Base-by-base conservation (phyloP, 2,888 invertebrate genomes). In the Cyclophora punctaria region DNA sequence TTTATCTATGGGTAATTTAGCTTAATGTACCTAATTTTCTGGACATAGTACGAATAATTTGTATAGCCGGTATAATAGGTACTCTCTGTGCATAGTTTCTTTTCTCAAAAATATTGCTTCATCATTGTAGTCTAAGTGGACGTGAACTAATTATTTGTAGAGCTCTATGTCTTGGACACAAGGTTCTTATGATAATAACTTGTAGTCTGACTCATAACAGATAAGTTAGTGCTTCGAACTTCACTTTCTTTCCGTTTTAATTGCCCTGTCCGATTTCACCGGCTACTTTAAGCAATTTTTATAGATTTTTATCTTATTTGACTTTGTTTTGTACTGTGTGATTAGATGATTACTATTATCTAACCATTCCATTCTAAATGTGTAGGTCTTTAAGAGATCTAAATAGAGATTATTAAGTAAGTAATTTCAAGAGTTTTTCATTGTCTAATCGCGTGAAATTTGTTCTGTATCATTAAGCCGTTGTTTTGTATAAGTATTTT, bases 101-200 rank as follows among this genome's bases (percentile, higher is more conserved):
- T 62, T 54, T 59, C 46, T 45, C 57, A 57, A 58, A 59, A 56
- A 62, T 63, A 63, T 58, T 53, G 58, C 58, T 66, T 55, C 48
- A 49, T 52, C 51, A 56, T 60, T 51, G 53, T 64, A 66, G 60
- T 60, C 55, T 62, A 48, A 49, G 46, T 55, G 58, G 49, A 46
- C 45, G 35, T 34, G 7, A 3, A 44, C 34, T 37, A 47, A 35
- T 40, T 7, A 47, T 51, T 48, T 57, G 44, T 50, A 53, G 52
- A 53, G 48, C 3, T 46, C 41, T 46, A 48, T 41, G 7, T 3
- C 35, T 46, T 43, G 2, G 33, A 35, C 40, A 34, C 7, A 44
- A 35, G 34, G 45, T 45, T 43, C 47, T 41, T 45, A 20, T 47
- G 56, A 50, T 50, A 48, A 37, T 5, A 37, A 37, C 37, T 5